Base-by-base conservation (phyloP, 2,113 vertebrate genomes). In the Pachypanchax playfairii region DNA sequence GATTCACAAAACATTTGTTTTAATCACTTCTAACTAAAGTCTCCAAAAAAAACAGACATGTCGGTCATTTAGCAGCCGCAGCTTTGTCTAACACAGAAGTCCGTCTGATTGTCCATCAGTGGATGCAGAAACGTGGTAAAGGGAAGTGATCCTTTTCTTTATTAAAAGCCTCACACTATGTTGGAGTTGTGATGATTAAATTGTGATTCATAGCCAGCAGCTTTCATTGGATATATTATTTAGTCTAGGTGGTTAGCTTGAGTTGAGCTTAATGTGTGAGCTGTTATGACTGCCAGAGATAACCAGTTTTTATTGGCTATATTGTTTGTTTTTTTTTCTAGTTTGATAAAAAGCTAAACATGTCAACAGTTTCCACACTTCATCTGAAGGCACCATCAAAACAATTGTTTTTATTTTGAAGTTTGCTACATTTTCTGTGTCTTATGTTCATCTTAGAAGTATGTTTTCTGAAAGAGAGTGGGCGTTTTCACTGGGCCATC, bases 401-500 rank as follows among this genome's bases (percentile, higher is more conserved):
- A 58, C 68, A 58, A 43, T 49, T 22, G 42, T 63, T 77, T 73
- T 13, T 65, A 20, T 67, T 65, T 20, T 22, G 41, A 59, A 57
- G 56, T 63, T 76, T 53, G 69, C 36, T 53, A 11, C 11, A 42
- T 41, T 55, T 58, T 77, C 63, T 56, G 48, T 76, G 31, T 74
- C 57, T 58, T 38, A 1, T 66, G 65, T 74, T 80, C 72, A 77
- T 79, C 76, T 80, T 85, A 67, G 80, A 75, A 84, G 70, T 33
- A 59, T 58, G 64, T 84, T 84, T 82, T 82, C 80, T 44, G 22
- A 72, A 53, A 47, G 65, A 75, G 69, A 73, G 84, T 77, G 77
- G 79, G 83, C 64, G 77, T 83, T 70, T 75, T 73, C 68, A 80
- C 52, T 70, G 47, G 84, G 72, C 82, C 80, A 84, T 86, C 84